Evolutionary conservation across 2,113 vertebrate genomes (phyloP).

Genomic region (Scytalopus superciliaris): DNA sequence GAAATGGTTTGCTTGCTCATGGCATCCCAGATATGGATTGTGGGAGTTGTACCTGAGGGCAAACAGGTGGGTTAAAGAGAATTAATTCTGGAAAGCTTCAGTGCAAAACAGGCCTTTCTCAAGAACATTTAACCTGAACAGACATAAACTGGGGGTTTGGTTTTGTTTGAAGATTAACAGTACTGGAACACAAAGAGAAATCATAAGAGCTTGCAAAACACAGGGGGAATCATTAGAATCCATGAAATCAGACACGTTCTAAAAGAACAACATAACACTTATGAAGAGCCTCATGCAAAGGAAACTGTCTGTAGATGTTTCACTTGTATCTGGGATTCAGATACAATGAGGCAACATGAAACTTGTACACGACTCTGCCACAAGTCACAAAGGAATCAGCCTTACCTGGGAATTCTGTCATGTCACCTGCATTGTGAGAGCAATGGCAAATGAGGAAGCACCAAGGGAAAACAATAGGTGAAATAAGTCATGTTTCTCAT

Average conservation of each 20-base stretch:
- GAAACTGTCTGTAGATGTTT: constrained; percentile 24
- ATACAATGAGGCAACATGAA: constrained; percentile 65
- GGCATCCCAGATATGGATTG: constrained; percentile 96
- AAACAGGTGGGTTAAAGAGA: not conserved
- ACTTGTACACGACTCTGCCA: constrained; percentile 29
- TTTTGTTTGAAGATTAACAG: not conserved
- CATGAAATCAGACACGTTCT: constrained; percentile 11
- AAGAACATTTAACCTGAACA: constrained; percentile 27
- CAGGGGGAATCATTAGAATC: not conserved
- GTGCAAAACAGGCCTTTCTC: not conserved
- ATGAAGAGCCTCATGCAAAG: constrained; percentile 40
- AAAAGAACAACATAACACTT: not conserved
- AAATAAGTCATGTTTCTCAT: constrained; percentile 75
- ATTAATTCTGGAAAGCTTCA: not conserved
- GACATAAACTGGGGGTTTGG: not conserved
- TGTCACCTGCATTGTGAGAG: constrained; percentile 87
- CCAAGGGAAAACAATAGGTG: constrained; percentile 82
- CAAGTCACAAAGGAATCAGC: constrained; percentile 48
- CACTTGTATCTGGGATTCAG: constrained; percentile 66
- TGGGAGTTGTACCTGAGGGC: constrained; percentile 85
- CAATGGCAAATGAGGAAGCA: constrained; percentile 85
- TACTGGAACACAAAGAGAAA: not conserved
- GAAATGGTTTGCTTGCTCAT: constrained; percentile 94
- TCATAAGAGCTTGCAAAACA: not conserved
- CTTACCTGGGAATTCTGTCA: constrained; percentile 90